These are phyloP conservation scores for Pempheris klunzingeri DNA, from an alignment of 2,797 vertebrate species.

Conservation along the genomic window DNA sequence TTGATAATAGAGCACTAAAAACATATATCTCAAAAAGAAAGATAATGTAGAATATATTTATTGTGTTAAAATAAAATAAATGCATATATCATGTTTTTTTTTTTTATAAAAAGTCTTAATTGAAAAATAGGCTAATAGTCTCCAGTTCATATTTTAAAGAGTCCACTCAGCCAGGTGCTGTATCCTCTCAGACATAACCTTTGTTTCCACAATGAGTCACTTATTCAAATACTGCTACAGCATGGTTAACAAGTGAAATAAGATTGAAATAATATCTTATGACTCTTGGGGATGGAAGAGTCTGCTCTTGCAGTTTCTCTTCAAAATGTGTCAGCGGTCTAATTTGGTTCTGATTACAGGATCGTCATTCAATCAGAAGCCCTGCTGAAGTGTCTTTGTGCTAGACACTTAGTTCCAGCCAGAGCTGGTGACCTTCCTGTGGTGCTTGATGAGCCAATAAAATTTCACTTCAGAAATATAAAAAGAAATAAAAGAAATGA, in stretches of 20 bases:
- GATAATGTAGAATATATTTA: background rate
- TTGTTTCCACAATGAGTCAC: background rate
- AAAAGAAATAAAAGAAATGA: constrained; percentile 3
- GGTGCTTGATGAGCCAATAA: background rate
- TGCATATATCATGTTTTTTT: too few species aligned
- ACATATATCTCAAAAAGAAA: background rate
- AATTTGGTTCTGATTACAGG: constrained; percentile 40
- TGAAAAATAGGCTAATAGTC: background rate
- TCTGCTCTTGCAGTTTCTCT: constrained; percentile 17
- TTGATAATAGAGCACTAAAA: background rate
- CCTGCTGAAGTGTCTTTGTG: constrained; percentile 33
- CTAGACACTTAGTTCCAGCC: constrained; percentile 19
- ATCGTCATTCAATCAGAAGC: constrained; percentile 39
- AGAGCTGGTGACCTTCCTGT: constrained; percentile 34
- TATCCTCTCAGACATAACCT: background rate
- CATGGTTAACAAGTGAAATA: constrained; percentile 17
- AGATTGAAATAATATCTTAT: constrained; percentile 15
- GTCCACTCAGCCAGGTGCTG: background rate
- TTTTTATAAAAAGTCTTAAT: background rate
- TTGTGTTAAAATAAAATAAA: background rate
- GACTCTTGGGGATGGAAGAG: background rate
- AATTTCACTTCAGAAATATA: constrained; percentile 6
- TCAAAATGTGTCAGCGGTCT: constrained; percentile 24
- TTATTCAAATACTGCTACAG: constrained; percentile 17
- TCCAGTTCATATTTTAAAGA: background rate